Base-by-base conservation (phyloP, 1,140 invertebrate genomes). In the Lasaia peninsularis region DNA sequence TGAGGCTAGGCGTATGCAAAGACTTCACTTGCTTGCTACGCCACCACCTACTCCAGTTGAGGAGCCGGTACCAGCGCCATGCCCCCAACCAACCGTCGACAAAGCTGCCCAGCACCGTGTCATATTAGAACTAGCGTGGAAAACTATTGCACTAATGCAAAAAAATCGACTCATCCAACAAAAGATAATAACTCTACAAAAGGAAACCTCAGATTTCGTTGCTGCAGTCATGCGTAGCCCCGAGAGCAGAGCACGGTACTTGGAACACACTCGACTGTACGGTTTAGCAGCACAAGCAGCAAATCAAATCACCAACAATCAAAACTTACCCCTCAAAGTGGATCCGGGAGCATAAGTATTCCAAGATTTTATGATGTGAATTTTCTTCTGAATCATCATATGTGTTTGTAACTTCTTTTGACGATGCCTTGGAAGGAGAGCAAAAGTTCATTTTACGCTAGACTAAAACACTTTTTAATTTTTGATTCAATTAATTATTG, bases 151-250 rank as follows among this genome's bases (percentile, higher is more conserved):
- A 0, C 73, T 88, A 1, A 82, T 88, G 81, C 85, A 86, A 24
- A 88, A 80, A 58, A 88, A 88, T 60, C 78, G 67, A 40, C 57
- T 88, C 1, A 88, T 88, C 24, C 85, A 88, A 67, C 77, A 88
- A 52, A 88, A 84, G 56, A 88, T 88, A n/a, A 74, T 86, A 5
- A 83, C 69, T 21, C 58, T 88, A 9, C 81, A 86, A 62, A 79
- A 77, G 33, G 83, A 88, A 65, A 88, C 85, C 0, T 75, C 80
- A 3, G 76, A 86, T 51, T 88, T 78, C 58, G 79, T 88, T 2
- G 72, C 80, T 2, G 44, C 77, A 4, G 71, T 88, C 12, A 80
- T 85, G 78, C 80, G 64, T 54, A 78, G 80, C 21, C 78, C 83
- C 5, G 83, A 88, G 37, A 86, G 85, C 21, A 75, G 63, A 14